These are phyloP conservation scores for Portevinia maculata DNA, from an alignment of 2,888 invertebrate genomes.

Conservation along the genomic window DNA sequence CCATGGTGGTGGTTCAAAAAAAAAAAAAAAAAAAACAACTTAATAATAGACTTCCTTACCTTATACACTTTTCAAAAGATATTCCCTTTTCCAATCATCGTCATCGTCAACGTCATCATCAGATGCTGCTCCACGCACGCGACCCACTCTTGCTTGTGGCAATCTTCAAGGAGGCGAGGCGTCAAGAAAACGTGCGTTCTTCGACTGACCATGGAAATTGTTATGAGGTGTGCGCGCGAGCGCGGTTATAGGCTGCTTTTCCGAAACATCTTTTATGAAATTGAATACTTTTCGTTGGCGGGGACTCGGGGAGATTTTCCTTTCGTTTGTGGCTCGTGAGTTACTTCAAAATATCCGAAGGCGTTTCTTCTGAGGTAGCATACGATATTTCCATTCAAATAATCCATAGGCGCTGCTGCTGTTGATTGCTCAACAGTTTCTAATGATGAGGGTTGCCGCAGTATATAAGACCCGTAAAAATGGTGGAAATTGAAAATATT, in stretches of 20 bases:
- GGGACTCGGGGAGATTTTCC: conserved; percentile 20
- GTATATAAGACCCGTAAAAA: conserved; percentile 54
- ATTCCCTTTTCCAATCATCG: conserved; percentile 45
- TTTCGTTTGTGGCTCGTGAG: conserved; percentile 50
- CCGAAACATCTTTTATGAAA: conserved; percentile 52
- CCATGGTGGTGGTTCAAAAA: conserved; percentile 9
- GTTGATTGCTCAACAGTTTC: conserved; percentile 57
- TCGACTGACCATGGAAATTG: conserved; percentile 13
- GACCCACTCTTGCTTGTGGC: conserved; percentile 22
- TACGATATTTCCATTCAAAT: conserved; percentile 47
- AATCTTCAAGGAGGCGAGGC: conserved; percentile 66
- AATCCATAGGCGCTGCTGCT: conserved; percentile 23
- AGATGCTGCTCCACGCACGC: conserved; percentile 46
- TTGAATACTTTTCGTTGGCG: conserved; percentile 55
- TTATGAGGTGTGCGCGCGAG: conserved; percentile 36
- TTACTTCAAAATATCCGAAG: conserved; percentile 42
- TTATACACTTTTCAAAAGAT: conserved; percentile 27
- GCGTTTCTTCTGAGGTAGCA: conserved; percentile 57
- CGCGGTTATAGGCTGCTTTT: conserved; percentile 23
- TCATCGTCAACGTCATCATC: too few species aligned
- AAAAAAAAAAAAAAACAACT: too few species aligned
- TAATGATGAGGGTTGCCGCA: conserved; percentile 65
- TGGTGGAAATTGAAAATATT: conserved; percentile 69
- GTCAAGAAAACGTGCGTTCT: conserved; percentile 58
- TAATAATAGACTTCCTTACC: conserved; percentile 28